Evolutionary conservation across 2,888 invertebrate species (phyloP), one percentile per base, ranked within the genome.

Genomic region (Catocala fraxini): DNA sequence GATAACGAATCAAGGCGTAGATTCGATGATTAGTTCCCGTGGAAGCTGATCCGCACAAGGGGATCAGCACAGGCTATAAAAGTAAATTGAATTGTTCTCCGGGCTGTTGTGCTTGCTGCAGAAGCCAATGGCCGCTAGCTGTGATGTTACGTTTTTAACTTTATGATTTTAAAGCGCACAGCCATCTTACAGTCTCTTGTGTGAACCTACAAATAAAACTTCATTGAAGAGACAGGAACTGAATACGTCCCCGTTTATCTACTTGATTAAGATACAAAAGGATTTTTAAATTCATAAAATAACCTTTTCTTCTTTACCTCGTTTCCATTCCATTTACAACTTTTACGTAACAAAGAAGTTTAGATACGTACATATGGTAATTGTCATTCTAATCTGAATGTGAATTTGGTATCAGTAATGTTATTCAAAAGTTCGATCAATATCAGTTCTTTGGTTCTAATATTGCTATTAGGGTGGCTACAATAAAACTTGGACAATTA

Each of bases 401-500:
- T 62, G 77, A 80, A 74, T 71, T 75, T 72, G 49, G 77, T 77
- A 80, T 79, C 78, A 73, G 79, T 79, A 83, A 83, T 84, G 80
- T 76, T 83, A 84, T 82, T 82, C 82, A 85, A 80, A 84, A 79
- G 78, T 80, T 74, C 62, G 77, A 81, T 77, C 66, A 77, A 80
- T 87, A 86, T 85, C 85, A 83, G 83, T 83, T 84, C 83, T 82
- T 82, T 81, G 83, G 81, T 83, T 83, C 81, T 84, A 86, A 89
- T 89, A 89, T 86, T 88, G 87, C 87, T 89, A 89, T 89, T 88
- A 88, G 86, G 87, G 84, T 81, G 82, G 85, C 85, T 86, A 88
- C 86, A 92, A 89, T 93, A 91, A 90, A 92, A 93, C 91, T 93
- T 93, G 86, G 85, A 91, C 92, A 92, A 90, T 93, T 92, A 92